Conservation (phyloP, 64 coral and sea anemone species). For the Porites australiensis region DNA sequence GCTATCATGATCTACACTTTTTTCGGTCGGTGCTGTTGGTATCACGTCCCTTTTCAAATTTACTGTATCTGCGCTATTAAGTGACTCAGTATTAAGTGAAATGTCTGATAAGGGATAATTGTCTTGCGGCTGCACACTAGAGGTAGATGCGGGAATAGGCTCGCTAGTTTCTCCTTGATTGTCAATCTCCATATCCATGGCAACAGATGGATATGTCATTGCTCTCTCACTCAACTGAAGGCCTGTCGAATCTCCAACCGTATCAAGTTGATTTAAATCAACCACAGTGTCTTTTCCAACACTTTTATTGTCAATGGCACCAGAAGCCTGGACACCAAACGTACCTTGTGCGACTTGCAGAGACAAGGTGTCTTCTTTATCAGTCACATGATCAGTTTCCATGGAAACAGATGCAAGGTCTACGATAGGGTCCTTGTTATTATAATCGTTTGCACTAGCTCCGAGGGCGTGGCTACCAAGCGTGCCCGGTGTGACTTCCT, state of each 20-base stretch:
- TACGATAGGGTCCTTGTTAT: no score
- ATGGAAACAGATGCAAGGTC: not conserved
- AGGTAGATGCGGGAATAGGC: not conserved
- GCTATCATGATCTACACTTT: not conserved
- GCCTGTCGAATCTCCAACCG: not conserved
- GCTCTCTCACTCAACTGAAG: not conserved
- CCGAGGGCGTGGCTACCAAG: no score
- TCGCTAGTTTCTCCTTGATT: not conserved
- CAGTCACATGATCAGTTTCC: slow-evolving; percentile 22
- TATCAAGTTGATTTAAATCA: not conserved
- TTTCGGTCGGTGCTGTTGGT: not conserved
- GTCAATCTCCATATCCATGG: slow-evolving; percentile 40
- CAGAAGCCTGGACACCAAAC: not conserved
- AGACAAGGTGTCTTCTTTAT: not conserved
- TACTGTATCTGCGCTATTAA: not conserved
- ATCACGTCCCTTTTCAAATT: not conserved
- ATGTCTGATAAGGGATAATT: not conserved
- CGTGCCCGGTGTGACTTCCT: not conserved
- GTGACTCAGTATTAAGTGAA: not conserved
- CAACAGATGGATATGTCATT: not conserved
- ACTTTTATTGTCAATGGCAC: not conserved
- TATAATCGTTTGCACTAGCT: no score
- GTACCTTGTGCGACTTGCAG: not conserved
- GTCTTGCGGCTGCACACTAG: not conserved
- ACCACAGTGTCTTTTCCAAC: not conserved